Evolutionary conservation across 2,797 vertebrate species (phyloP), one percentile per base, ranked within the genome.

Genomic region (Mastacembelus armatus): DNA sequence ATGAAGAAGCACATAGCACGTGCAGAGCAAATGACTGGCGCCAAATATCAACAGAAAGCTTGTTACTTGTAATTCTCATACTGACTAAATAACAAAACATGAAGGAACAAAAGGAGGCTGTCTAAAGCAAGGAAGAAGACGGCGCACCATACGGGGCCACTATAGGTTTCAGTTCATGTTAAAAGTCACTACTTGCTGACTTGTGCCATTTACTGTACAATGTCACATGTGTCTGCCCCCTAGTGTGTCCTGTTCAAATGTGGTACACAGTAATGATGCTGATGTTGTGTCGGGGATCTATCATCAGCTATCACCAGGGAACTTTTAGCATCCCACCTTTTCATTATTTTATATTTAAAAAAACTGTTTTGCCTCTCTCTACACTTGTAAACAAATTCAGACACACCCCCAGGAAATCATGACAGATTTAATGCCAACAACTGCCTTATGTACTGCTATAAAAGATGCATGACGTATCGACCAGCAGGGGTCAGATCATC

Each of bases 251-350:
- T 16, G 52, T 30, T 8, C 59, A 33, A 78, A 69, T 42, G 7
- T 52, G 32, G 56, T 54, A 60, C 56, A 65, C 42, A 16, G 77
- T 65, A 78, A 80, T 57, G 62, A 77, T 26, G 75, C 51, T 0
- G 33, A 64, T 74, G 67, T 54, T 10, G 70, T 73, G 63, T 68
- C 81, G 83, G 32, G 44, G 74, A 71, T 83, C 83, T 58, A 78
- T 84, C 85, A 83, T 79, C 77, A 59, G 62, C 48, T 55, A 52
- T 47, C 84, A 67, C 78, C 10, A n/a, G 77, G 83, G 83, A 77
- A 76, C 59, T 78, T 85, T 88, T 77, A 81, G 59, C 58, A 2
- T 47, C 51, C 56, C 54, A 70, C 87, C 78, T 84, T 81, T n/a
- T n/a, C n/a, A n/a, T n/a, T n/a, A n/a, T n/a, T n/a, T n/a, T n/a